phyloP scores from a whole-genome alignment of 2,113 vertebrate species.

The Phrynocephalus versicolor region DNA sequence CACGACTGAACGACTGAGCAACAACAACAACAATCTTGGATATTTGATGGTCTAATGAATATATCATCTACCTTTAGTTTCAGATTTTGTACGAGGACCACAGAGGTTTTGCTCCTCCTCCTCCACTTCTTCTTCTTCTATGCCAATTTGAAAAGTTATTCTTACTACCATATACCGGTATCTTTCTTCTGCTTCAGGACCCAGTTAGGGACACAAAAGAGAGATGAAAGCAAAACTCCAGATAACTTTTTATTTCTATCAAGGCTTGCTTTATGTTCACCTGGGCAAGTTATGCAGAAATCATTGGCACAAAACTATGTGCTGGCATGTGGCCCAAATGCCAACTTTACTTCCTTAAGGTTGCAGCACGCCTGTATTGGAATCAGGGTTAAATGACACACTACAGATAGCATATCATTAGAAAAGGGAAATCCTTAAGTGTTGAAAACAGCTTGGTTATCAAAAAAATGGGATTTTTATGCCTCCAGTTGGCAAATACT shows the following conservation, averaged over 20 bases:
- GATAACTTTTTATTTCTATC: neutral
- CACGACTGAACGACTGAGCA: too few relatives aligned
- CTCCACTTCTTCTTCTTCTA: neutral
- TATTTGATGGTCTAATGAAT: too few relatives aligned
- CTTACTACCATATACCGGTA: neutral
- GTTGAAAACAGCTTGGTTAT: too few relatives aligned
- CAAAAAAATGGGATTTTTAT: too few relatives aligned
- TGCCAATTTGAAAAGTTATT: neutral
- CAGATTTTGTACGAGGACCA: neutral
- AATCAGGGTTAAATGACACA: too few relatives aligned
- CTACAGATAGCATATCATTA: too few relatives aligned
- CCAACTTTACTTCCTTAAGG: neutral
- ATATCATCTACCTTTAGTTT: too few relatives aligned
- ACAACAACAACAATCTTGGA: too few relatives aligned
- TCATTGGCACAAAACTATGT: neutral
- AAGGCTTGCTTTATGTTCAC: neutral
- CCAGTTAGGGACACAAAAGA: neutral
- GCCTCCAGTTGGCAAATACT: too few relatives aligned
- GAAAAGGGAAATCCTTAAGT: too few relatives aligned
- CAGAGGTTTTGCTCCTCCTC: neutral
- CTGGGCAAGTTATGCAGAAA: neutral
- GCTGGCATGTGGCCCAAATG: constrained; percentile 12
- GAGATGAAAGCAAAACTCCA: neutral
- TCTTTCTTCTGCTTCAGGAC: neutral
- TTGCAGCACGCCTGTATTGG: neutral